phyloP scores from a whole-genome alignment of 2,113 vertebrate species.

The Xyrauchen texanus region DNA sequence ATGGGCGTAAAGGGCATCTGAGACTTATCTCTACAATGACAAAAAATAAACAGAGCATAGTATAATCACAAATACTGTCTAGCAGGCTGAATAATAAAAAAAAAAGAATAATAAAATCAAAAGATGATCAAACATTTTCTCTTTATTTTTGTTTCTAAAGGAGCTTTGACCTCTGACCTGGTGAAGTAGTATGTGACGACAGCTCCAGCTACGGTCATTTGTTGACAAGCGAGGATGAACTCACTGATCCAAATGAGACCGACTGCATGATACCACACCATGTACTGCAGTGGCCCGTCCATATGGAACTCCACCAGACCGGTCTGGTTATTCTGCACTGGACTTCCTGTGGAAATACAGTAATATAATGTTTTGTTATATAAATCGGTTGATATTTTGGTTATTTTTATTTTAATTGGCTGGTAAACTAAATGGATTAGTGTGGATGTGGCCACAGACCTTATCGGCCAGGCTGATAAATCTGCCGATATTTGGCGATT shows the following conservation, averaged over 20 bases:
- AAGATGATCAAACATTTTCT: too few species aligned
- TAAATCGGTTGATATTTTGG: too few species aligned
- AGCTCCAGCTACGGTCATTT: conserved; percentile 96
- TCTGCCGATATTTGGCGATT: too few species aligned
- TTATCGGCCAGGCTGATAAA: too few species aligned
- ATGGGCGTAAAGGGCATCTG: conserved; percentile 87
- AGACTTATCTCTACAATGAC: conserved; percentile 82
- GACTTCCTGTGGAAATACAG: conserved; percentile 75
- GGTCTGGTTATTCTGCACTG: conserved; percentile 79
- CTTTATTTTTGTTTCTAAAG: background rate
- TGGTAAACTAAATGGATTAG: too few species aligned
- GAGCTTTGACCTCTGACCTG: conserved; percentile 73
- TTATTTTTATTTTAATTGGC: too few species aligned
- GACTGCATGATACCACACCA: conserved; percentile 94
- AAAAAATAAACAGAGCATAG: background rate
- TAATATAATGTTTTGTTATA: background rate
- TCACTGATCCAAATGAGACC: conserved; percentile 98
- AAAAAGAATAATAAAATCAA: too few species aligned
- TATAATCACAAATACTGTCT: too few species aligned
- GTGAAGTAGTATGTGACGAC: conserved; percentile 99
- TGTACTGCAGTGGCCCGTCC: conserved; percentile 84
- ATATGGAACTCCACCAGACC: conserved; percentile 85
- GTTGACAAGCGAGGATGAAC: conserved; percentile 96
- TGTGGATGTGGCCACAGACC: too few species aligned
- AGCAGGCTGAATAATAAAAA: too few species aligned